Conservation (phyloP, 2,888 invertebrate genomes). For the Helobdella robusta region DNA sequence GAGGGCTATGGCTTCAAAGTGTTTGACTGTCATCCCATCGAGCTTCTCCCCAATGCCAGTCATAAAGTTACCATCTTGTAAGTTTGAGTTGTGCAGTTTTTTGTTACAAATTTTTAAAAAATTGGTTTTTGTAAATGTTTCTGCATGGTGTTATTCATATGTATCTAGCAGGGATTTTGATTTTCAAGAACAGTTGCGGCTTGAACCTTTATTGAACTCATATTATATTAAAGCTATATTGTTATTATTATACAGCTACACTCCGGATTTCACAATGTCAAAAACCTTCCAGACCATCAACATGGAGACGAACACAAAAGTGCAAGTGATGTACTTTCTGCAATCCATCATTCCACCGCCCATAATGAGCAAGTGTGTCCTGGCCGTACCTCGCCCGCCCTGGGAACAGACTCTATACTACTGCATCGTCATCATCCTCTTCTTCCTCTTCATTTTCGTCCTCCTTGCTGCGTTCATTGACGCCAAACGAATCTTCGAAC, state of each 20-base stretch:
- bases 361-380: constrained; percentile 62
- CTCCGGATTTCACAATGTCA: constrained; percentile 74
- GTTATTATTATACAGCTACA: constrained; percentile 56
- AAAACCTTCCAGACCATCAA: constrained; percentile 57
- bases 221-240: too few species aligned
- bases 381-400: constrained; percentile 61
- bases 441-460: constrained; percentile 59
- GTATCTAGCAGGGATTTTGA: not conserved
- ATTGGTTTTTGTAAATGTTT: not conserved
- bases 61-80: constrained; percentile 65
- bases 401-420: constrained; percentile 69
- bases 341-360: constrained; percentile 60
- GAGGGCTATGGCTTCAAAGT: constrained; percentile 58
- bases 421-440: constrained; percentile 47
- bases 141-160: not conserved
- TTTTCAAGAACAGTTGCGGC: not conserved
- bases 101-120: not conserved
- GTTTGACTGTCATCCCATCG: constrained; percentile 40
- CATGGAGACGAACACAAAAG: constrained; percentile 47
- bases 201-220: too few species aligned
- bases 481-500: constrained; percentile 60
- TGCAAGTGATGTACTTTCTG: constrained; percentile 59
- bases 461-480: constrained; percentile 64
- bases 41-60: constrained; percentile 41
- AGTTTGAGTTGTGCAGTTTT: constrained; percentile 34